Base-by-base conservation (phyloP, 2,113 vertebrate genomes). In the Monarcha castaneiventris region DNA sequence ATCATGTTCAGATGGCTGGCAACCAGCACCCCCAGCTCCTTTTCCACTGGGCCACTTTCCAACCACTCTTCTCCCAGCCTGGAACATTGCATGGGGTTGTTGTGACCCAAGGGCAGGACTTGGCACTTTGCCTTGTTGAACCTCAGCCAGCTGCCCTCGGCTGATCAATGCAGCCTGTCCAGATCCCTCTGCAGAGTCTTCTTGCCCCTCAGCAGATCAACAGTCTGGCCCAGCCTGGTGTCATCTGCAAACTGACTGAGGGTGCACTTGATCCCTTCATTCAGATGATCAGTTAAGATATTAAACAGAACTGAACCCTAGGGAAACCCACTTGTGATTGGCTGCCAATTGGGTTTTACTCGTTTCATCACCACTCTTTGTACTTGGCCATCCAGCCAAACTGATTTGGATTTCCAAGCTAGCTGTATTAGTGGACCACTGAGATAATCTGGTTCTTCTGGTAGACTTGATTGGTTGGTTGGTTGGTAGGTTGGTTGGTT, bases 71-170 rank as follows among this genome's bases (percentile, higher is more conserved):
- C 13, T 35, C 27, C n/a, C 71, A 41, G 30, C 17, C 48, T 76
- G 54, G 48, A 75, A n/a, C 20, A 41, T 41, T 10, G 13, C 30
- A 16, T 26, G 54, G n/a, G n/a, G 7, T 41, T 83, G n/a, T 89
- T 61, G 17, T 68, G 62, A 62, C n/a, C 48, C 30, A 41, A 7
- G 55, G 71, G 54, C n/a, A 59, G 39, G 21, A 48, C 39, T 16
- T 48, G 48, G 71, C 39, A 27, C 16, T 76, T 68, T 4, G 25
- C 41, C n/a, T 76, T 15, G 25, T 26, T 68, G 25, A 35, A 35
- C n/a, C 6, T 76, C 30, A 41, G 54, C 46, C n/a, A 41, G 9
- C 5, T 82, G 41, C 25, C 17, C n/a, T 48, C 1, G 0, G 25
- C 39, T 48, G 14, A 16, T 16, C 14, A 3, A 48, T 76, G 23